Percentiles rank a stretch among this genome's conserved stretches.
These are phyloP conservation scores for Linyphia triangularis DNA, from an alignment of 2,888 invertebrate genomes.

Conservation along the genomic window DNA sequence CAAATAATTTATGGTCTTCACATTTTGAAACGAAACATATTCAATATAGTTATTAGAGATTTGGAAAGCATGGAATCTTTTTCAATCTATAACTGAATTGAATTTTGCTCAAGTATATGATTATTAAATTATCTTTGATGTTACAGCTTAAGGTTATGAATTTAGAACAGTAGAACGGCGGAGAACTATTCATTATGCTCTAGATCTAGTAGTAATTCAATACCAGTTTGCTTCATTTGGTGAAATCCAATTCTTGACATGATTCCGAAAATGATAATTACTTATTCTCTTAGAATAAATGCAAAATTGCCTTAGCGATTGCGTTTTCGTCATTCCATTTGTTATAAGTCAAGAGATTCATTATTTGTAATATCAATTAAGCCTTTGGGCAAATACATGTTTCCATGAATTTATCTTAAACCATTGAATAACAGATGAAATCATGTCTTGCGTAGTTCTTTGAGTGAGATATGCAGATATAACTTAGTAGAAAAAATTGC, in stretches of 20 bases:
- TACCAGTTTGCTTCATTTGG: background rate
- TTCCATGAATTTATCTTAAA: too few relatives aligned
- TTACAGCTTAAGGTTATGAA: slow-evolving; percentile 3
- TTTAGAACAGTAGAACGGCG: background rate
- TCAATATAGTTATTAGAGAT: too few relatives aligned
- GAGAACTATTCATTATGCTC: background rate
- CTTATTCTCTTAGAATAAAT: background rate
- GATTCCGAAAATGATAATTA: background rate
- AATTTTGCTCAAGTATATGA: background rate
- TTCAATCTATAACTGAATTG: background rate
- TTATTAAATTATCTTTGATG: background rate
- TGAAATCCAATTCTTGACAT: background rate
- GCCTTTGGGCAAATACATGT: background rate
- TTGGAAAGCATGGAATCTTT: background rate
- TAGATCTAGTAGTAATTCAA: background rate
- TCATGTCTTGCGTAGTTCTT: too few relatives aligned
- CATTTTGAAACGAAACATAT: too few relatives aligned
- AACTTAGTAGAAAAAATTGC: too few relatives aligned
- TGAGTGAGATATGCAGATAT: too few relatives aligned
- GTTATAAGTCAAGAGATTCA: background rate
- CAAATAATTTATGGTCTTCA: too few relatives aligned
- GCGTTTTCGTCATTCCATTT: background rate
- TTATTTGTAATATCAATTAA: background rate
- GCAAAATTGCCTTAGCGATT: background rate
- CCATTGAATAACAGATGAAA: too few relatives aligned